Evolutionary conservation across 2,888 invertebrate species (phyloP), one percentile per base, ranked within the genome.

Genomic region (Mesopsocus fuscifrons): DNA sequence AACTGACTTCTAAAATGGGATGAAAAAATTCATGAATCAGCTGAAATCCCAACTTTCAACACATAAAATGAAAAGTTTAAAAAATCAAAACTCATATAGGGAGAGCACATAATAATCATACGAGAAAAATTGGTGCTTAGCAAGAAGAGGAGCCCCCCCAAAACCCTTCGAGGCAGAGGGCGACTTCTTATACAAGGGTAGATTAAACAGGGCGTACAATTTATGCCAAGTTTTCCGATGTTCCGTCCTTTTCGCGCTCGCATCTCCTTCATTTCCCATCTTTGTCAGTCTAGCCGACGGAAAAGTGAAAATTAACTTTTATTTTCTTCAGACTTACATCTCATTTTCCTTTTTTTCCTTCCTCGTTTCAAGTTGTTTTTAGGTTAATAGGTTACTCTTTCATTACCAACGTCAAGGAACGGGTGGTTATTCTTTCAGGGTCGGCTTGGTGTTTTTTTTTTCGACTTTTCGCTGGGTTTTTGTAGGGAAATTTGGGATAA

Each of bases 251-350:
- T 33, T 33, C 33, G 15, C 17, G 15, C 26, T 26, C 11, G 26
- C 26, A n/a, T 26, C 26, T 26, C 26, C 6, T 26, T 26, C 6
- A 26, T 9, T 26, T 26, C 11, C 26, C 26, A 21, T 38, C 38
- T 38, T 21, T 18, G 15, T 38, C 38, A 18, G 17, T 20, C 38
- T 38, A 15, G 20, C 38, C 20, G 38, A 21, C 16, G 20, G 20
- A 38, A 15, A 38, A 38, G 38, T 21, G 38, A 38, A 38, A 38
- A 38, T 38, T 38, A 38, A 38, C 38, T 38, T 38, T 38, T 38
- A 38, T 38, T 38, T 38, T 11, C 38, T 20, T 38, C 17, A 38
- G n/a, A 38, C 13, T 20, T 38, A 18, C n/a, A 3, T 38, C 5
- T 38, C 38, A 17, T 18, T 17, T 38, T 20, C 11, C 20, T 18